Percentiles rank a stretch among this genome's conserved stretches.
These are phyloP conservation scores for Eudyptes chrysolophus DNA, from an alignment of 2,113 vertebrate genomes.

Conservation along the genomic window DNA sequence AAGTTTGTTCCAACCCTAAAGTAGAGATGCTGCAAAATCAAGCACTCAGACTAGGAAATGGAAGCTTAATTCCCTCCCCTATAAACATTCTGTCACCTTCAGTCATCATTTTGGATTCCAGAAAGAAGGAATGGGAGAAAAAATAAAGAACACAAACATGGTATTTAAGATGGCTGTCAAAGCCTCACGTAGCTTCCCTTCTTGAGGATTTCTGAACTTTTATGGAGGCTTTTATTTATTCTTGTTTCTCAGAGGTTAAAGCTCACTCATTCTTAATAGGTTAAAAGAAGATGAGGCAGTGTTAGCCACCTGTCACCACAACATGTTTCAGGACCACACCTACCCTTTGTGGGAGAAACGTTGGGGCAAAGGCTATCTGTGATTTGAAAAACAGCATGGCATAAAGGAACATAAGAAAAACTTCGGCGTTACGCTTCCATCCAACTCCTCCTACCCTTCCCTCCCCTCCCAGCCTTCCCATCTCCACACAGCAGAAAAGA, in stretches of 20 bases:
- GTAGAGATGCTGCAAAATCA: neutral
- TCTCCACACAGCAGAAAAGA: neutral
- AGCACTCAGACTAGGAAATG: neutral
- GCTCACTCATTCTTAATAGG: neutral
- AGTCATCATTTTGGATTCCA: neutral
- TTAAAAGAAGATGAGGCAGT: neutral
- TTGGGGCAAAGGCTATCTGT: neutral
- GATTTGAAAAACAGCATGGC: neutral
- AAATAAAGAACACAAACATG: neutral
- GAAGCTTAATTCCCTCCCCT: neutral
- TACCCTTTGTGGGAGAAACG: neutral
- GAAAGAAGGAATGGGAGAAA: neutral
- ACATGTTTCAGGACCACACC: rapidly evolving
- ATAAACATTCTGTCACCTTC: neutral
- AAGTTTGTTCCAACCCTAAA: neutral
- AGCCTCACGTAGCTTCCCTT: neutral
- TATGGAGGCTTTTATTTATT: neutral
- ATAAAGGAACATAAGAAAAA: neutral
- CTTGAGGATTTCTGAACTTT: neutral
- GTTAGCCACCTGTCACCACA: neutral
- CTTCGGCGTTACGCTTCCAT: neutral
- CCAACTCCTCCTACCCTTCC: neutral
- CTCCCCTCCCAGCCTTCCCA: neutral
- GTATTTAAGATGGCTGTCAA: neutral
- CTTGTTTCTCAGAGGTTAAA: neutral